These are phyloP conservation scores for Odontomachus brunneus DNA, from an alignment of 1,140 invertebrate species.

Conservation along the genomic window DNA sequence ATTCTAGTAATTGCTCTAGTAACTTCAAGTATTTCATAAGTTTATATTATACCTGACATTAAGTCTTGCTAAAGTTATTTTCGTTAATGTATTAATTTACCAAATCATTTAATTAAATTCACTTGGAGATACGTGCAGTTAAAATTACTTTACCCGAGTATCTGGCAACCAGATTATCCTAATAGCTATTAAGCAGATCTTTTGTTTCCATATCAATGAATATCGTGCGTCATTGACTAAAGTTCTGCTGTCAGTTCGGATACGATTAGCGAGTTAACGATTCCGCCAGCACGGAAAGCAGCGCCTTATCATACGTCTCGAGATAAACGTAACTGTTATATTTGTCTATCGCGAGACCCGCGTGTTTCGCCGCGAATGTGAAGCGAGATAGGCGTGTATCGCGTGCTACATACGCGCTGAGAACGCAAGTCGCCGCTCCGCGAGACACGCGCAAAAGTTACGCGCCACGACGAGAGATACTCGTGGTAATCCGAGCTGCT, in stretches of 20 bases:
- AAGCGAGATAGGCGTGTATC: conserved; percentile 1
- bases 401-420: not conserved
- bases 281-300: not conserved
- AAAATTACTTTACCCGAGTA: too few species aligned
- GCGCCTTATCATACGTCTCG: not conserved
- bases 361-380: not conserved
- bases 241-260: not conserved
- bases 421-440: not conserved
- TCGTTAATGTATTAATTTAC: too few species aligned
- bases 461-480: not conserved
- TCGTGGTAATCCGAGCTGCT: conserved; percentile 39
- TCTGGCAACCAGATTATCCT: too few species aligned
- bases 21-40: too few species aligned
- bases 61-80: too few species aligned
- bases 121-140: too few species aligned
- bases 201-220: too few species aligned
- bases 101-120: too few species aligned
- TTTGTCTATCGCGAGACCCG: conserved; percentile 11
- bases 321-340: conserved; percentile 1
- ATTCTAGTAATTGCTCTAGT: too few species aligned
- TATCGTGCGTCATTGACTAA: not conserved
- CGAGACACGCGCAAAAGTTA: too few species aligned
- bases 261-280: not conserved
- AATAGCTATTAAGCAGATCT: too few species aligned
- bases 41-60: too few species aligned